Base-by-base conservation (phyloP, 2,113 vertebrate species). In the Heterocephalus glaber region DNA sequence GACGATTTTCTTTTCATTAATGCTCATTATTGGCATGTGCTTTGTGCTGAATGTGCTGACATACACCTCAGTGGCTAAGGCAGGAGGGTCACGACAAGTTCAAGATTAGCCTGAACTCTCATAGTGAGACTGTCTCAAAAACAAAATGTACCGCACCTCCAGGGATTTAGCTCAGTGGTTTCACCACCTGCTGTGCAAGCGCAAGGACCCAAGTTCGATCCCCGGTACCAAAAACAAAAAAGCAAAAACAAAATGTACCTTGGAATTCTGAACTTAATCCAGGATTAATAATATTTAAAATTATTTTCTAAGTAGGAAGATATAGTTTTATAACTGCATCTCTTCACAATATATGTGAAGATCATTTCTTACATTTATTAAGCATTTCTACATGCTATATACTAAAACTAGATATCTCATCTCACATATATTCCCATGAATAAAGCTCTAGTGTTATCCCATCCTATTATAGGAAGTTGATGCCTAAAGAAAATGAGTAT, bases 401-500 rank as follows among this genome's bases (percentile, higher is more conserved):
- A 41, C 33, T 84, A 65, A 1, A 82, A 65, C 10, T 54, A 79
- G 35, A 44, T 65, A 30, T 84, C 81, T 90, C 3, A 20, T 49
- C 26, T 68, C 92, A 91, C 47, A 61, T 26, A 33, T 72, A 2
- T 61, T 66, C 60, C n/a, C 14, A 16, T 35, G 6, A 60, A 38
- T 35, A 49, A 65, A 28, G 22, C 68, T 82, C 20, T 65, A 77
- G 60, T 77, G 41, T 68, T 84, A 19, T 0, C 8, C 5, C 0
- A 44, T n/a, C n/a, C n/a, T 95, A 77, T 77, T 47, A 93, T 5
- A 79, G 56, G 80, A 93, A 70, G 13, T 44, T 76, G 30, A 91
- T 38, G 7, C 33, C 16, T 68, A 60, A 28, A 82, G 47, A 66
- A 63, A 79, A 22, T 41, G 66, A 74, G 1, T 49, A 44, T 35